Conservation (phyloP, 2,797 vertebrate genomes). For the Tadarida brasiliensis region DNA sequence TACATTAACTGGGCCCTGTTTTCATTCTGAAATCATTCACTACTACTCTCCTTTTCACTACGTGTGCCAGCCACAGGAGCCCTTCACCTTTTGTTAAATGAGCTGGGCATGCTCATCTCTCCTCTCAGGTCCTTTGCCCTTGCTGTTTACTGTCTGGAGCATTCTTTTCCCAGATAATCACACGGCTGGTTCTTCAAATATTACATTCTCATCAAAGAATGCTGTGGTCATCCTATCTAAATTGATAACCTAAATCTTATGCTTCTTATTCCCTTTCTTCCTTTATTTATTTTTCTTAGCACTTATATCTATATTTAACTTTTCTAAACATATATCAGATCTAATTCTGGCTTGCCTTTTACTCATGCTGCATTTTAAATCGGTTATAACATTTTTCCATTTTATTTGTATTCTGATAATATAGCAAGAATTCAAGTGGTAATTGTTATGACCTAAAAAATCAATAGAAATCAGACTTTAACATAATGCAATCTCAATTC, state of each 20-base stretch:
- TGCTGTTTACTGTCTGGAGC: neutral
- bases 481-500: conserved; percentile 31
- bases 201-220: neutral
- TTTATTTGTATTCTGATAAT: conserved; percentile 57
- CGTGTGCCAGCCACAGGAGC: neutral
- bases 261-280: neutral
- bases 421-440: neutral
- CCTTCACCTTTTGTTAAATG: conserved; percentile 15
- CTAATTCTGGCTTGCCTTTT: neutral
- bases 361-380: neutral
- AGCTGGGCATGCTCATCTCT: neutral
- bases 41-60: neutral
- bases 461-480: conserved; percentile 51
- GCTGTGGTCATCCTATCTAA: neutral
- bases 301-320: neutral
- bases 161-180: neutral
- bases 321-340: conserved; percentile 11
- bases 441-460: conserved; percentile 12
- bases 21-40: neutral
- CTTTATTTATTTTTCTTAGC: neutral
- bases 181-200: neutral
- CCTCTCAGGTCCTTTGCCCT: neutral
- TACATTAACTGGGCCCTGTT: neutral
- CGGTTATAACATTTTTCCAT: neutral
- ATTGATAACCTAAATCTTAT: neutral